Base-by-base conservation (phyloP, 2,113 vertebrate species). In the Labeo catla region DNA sequence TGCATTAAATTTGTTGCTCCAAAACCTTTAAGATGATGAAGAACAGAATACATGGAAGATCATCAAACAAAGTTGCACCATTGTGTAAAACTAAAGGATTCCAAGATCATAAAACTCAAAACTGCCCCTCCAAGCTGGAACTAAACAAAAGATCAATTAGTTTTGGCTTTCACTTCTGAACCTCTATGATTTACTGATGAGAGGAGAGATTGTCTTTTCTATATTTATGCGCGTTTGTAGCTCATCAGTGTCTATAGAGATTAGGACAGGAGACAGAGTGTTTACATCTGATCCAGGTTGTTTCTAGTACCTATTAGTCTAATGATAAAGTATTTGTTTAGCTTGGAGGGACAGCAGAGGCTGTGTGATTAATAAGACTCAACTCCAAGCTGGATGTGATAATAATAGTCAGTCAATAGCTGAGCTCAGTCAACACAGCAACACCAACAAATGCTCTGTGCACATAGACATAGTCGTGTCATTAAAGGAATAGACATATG, bases 301-400 rank as follows among this genome's bases (percentile, higher is more conserved):
- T 84, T 61, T 78, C 39, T 66, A 19, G 52, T 19, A 4, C 77
- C 39, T 8, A 28, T 49, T 76, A 50, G 54, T 13, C 21, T 12
- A 80, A 61, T 61, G 19, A 11, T 54, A 4, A 89, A 80, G 63
- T 49, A 87, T 86, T 83, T 89, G 59, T 76, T 81, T 88, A 85
- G 87, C 88, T 87, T 92, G 88, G 73, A 59, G 86, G 90, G 79
- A 90, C 8, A 84, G 90, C 84, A 87, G 78, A 49, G 72, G 86
- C 86, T 81, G 91, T 59, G 66, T 77, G 78, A 79, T 73, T 88
- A 80, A 86, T 23, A 39, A 23, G 15, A 28, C 19, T 66, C n/a
- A 21, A 7, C 50, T 70, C 77, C 11, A 68, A 83, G 15, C 45
- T 83, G 82, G 6, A 39, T 59, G 23, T 86, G 54, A 83, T 81